Evolutionary conservation across 2,113 vertebrate species (phyloP).

Genomic region (Lutjanus erythropterus): DNA sequence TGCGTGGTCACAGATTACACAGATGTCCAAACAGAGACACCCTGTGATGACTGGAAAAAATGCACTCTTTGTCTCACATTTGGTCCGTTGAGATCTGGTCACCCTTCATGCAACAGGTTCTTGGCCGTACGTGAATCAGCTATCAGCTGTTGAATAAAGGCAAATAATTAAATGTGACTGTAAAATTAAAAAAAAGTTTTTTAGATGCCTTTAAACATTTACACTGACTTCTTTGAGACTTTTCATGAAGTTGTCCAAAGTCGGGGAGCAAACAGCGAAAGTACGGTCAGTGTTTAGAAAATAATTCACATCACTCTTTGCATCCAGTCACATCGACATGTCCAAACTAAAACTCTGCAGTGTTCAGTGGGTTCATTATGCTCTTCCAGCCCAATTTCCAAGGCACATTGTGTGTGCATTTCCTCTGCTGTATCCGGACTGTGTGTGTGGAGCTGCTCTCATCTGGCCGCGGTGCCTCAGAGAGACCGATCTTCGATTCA

Average conservation of each 20-base stretch:
- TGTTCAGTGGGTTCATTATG: neutral
- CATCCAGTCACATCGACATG: neutral
- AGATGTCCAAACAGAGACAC: too few species aligned
- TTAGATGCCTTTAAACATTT: neutral
- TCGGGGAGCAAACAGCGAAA: neutral
- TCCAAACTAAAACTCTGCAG: too few species aligned
- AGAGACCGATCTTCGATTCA: constrained; percentile 58
- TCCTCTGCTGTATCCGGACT: constrained; percentile 1
- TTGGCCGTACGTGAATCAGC: too few species aligned
- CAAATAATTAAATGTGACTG: too few species aligned
- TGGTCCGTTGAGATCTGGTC: too few species aligned
- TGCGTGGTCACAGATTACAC: too few species aligned
- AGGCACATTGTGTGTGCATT: neutral
- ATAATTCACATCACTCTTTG: neutral
- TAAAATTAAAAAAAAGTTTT: neutral
- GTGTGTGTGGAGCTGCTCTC: constrained; percentile 15
- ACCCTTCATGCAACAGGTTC: too few species aligned
- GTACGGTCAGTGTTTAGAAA: too few species aligned
- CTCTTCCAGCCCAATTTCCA: neutral
- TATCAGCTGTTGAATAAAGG: too few species aligned
- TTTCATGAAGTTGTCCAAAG: neutral
- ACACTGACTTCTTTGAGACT: neutral
- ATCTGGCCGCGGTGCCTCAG: neutral
- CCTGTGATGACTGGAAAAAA: too few species aligned
- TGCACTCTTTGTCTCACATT: too few species aligned